Evolutionary conservation across 2,113 vertebrate genomes (phyloP), one percentile per base, ranked within the genome.

Genomic region (Micromys minutus): DNA sequence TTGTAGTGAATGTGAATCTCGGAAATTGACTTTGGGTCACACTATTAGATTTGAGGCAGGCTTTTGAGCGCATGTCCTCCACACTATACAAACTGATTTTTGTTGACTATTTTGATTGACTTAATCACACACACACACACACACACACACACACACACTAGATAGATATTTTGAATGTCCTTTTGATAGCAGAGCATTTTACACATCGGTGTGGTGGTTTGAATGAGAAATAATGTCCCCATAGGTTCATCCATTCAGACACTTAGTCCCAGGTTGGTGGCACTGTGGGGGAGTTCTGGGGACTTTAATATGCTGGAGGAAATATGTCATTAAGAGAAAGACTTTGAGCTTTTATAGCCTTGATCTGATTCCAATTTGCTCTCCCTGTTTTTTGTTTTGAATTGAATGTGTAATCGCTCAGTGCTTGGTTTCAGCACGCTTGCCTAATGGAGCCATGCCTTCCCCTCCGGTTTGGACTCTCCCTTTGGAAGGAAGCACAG

Each of bases 141-240:
- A 29, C 65, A 34, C 22, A n/a, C 16, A 29, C 65, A 34, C 22
- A n/a, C 16, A 29, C 69, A 39, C 8, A 22, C 59, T 88, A 81
- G 89, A 76, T 4, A 75, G 9, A 84, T 59, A 5, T 45, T 89
- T 74, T 76, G 45, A 52, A 31, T 61, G n/a, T 47, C 45, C 19
- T 50, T 69, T 94, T 24, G 34, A 47, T 13, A 61, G 81, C 77
- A 39, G 21, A 81, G 10, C 90, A 22, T 67, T 95, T 94, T 90
- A 77, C 9, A 83, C 9, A 13, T 13, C 42, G 72, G 39, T 45
- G 39, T 74, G 72, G 72, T 42, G 39, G 26, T 12, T 45, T 74
- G 72, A 74, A 45, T 63, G n/a, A 55, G n/a, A n/a, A n/a, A 17
- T 9, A 74, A 24, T 74, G 39, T 17, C 39, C 72, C 10, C 39